Percentiles rank a stretch among this genome's conserved stretches.
Evolutionary conservation across 64 coral and sea anemone species (phyloP).

Genomic region (Porites australiensis): DNA sequence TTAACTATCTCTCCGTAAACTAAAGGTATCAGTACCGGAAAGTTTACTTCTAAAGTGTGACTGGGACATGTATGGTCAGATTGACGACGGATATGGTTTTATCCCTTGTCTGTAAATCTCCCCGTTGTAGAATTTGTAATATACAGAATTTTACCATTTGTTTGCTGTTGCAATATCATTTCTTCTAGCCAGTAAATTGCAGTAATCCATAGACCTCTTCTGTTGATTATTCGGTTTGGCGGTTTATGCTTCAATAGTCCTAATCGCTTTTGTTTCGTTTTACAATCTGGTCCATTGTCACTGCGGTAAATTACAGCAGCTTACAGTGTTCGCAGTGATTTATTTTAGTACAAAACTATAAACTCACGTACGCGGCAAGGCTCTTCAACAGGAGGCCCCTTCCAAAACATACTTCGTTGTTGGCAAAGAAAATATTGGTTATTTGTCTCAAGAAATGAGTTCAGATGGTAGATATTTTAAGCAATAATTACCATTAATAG

Average conservation of each 20-base stretch:
- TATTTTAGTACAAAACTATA: neutral
- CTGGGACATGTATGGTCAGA: no score
- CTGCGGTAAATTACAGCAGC: neutral
- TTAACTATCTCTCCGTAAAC: no score
- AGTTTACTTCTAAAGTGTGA: no score
- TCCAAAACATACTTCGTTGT: neutral
- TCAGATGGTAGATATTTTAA: no score
- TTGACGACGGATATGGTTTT: neutral
- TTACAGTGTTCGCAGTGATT: neutral
- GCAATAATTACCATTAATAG: no score
- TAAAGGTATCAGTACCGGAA: no score
- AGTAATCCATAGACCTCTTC: neutral
- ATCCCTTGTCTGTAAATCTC: neutral
- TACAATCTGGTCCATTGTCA: neutral
- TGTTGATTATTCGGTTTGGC: neutral
- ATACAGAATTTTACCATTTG: neutral
- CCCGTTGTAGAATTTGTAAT: neutral
- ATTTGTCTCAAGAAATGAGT: neutral
- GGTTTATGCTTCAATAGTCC: neutral
- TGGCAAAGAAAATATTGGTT: neutral
- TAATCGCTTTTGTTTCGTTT: neutral
- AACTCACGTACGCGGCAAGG: no score
- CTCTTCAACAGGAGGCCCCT: neutral
- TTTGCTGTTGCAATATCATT: neutral
- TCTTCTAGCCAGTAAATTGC: neutral